A percentile compares a stretch with the other conserved stretches of the same genome.
phyloP scores from a whole-genome alignment of 2,888 invertebrate species.

The Idaea biselata region DNA sequence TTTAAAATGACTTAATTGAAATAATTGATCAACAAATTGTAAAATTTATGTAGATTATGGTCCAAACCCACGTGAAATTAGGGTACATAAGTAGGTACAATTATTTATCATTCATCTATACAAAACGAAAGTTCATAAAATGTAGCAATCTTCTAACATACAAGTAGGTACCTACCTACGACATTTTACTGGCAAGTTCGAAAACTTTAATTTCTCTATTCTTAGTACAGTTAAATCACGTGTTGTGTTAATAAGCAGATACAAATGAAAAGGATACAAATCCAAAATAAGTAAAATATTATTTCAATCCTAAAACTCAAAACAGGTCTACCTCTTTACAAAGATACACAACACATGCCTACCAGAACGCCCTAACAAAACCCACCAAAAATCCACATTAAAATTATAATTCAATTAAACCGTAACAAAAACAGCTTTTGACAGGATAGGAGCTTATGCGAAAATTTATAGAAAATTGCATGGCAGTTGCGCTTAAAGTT shows the following conservation, averaged over 20 bases:
- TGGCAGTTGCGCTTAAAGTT: conserved; percentile 61
- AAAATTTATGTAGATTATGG: too few species aligned
- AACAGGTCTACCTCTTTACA: neutral
- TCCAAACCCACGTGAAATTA: too few species aligned
- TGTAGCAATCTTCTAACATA: too few species aligned
- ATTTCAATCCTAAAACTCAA: neutral
- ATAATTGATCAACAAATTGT: neutral
- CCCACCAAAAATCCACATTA: conserved; percentile 40
- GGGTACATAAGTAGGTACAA: too few species aligned
- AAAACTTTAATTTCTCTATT: too few species aligned
- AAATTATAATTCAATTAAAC: conserved; percentile 68
- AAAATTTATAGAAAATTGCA: conserved; percentile 80
- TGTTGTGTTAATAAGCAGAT: neutral
- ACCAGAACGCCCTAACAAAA: conserved; percentile 7
- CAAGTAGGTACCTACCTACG: too few species aligned
- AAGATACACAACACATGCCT: neutral
- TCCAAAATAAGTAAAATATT: neutral
- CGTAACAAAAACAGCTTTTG: conserved; percentile 73
- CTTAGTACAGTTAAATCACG: neutral
- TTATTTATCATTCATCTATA: too few species aligned
- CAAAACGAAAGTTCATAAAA: too few species aligned
- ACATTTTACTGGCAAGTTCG: too few species aligned
- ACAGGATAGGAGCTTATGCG: conserved; percentile 75
- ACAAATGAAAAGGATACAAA: neutral
- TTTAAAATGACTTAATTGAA: neutral